A percentile compares a stretch with the other conserved stretches of the same genome.
Conservation (phyloP, 1,140 invertebrate species). For the Metopolophium dirhodum region DNA sequence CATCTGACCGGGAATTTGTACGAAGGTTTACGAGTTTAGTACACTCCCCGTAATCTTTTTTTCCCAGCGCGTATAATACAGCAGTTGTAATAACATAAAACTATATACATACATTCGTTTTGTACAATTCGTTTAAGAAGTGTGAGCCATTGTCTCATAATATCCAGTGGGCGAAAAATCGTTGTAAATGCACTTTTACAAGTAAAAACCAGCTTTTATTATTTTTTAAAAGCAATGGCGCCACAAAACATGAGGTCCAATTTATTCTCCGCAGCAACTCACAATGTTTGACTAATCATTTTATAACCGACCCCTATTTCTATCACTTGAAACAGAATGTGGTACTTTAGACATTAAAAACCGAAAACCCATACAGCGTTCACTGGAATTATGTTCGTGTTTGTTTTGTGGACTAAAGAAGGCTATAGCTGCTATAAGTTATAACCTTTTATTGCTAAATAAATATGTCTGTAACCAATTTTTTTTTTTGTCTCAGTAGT, state of each 20-base stretch:
- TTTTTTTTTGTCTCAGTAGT: background rate
- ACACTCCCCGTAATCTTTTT: background rate
- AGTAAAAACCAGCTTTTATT: conserved; percentile 39
- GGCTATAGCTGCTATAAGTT: background rate
- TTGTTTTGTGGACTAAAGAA: background rate
- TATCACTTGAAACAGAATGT: conserved; percentile 7
- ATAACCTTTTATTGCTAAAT: background rate
- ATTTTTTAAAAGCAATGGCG: conserved; percentile 38
- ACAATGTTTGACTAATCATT: conserved; percentile 35
- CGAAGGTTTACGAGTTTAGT: background rate
- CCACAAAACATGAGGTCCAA: background rate
- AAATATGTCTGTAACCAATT: background rate
- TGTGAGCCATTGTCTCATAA: background rate
- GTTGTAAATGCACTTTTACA: conserved; percentile 38
- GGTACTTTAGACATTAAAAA: conserved; percentile 19
- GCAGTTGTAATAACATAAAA: background rate
- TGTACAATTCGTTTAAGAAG: background rate
- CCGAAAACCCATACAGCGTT: background rate
- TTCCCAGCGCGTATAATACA: background rate
- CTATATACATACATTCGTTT: background rate
- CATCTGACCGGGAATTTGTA: background rate
- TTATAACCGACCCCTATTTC: conserved; percentile 18
- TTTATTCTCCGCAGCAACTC: background rate
- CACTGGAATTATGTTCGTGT: background rate
- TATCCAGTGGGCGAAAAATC: background rate